Evolutionary conservation across 2,888 invertebrate species (phyloP).

Genomic region (Beris morrisii): DNA sequence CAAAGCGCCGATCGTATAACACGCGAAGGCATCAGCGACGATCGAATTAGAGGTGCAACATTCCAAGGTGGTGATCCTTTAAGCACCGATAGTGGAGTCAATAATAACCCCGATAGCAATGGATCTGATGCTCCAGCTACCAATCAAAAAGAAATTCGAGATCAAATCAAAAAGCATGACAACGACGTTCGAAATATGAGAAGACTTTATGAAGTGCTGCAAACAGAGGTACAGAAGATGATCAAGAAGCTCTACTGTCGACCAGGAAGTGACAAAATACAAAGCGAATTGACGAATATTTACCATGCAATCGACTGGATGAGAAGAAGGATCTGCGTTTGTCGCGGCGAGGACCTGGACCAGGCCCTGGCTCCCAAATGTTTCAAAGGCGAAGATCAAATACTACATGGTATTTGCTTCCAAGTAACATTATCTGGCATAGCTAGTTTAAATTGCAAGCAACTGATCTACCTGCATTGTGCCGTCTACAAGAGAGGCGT

Average conservation of each 20-base stretch:
- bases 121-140: too few relatives aligned
- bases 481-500: constrained; percentile 2
- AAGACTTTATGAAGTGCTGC: constrained; percentile 4
- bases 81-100: too few relatives aligned
- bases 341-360: neutral
- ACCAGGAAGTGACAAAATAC: constrained; percentile 9
- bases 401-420: constrained; percentile 1
- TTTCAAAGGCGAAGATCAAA: neutral
- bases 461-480: neutral
- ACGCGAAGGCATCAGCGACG: too few relatives aligned
- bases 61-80: too few relatives aligned
- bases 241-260: neutral
- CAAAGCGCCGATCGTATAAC: too few relatives aligned
- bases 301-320: constrained; percentile 10
- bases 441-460: neutral
- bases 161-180: constrained; percentile 3
- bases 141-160: neutral
- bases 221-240: neutral
- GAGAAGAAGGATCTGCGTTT: neutral
- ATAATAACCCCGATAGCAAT: too few relatives aligned
- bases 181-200: neutral
- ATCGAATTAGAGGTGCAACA: too few relatives aligned
- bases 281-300: neutral
- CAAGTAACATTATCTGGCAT: neutral
- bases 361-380: neutral